Evolutionary conservation across 2,888 invertebrate genomes (phyloP).

Genomic region (Agrochola lychnidis): DNA sequence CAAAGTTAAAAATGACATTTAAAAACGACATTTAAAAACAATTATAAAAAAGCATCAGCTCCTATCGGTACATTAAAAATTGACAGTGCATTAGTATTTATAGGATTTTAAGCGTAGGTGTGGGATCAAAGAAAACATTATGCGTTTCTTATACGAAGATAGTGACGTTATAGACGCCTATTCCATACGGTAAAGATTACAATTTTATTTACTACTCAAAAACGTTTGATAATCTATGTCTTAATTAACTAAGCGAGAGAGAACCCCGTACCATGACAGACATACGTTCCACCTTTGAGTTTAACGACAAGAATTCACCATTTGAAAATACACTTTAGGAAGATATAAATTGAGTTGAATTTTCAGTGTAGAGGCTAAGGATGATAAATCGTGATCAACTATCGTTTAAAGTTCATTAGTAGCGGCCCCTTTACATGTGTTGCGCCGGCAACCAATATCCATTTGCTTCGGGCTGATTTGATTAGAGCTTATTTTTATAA

Average conservation of each 20-base stretch:
- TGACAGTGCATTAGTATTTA: conserved; percentile 89
- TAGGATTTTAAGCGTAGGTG: conserved; percentile 83
- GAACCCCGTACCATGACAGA: conserved; percentile 75
- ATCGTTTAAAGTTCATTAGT: conserved; percentile 77
- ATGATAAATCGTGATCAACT: conserved; percentile 59
- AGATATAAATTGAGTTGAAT: conserved; percentile 41
- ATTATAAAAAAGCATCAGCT: conserved; percentile 64
- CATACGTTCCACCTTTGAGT: conserved; percentile 66
- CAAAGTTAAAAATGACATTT: conserved; percentile 72
- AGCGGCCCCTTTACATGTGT: conserved; percentile 85
- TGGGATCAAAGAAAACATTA: conserved; percentile 87
- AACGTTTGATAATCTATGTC: conserved; percentile 90
- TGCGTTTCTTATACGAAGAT: conserved; percentile 85
- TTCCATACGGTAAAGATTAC: conserved; percentile 86
- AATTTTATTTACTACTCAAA: conserved; percentile 90
- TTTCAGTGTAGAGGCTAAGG: conserved; percentile 40
- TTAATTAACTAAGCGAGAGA: conserved; percentile 90
- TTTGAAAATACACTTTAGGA: conserved; percentile 57
- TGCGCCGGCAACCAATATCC: conserved; percentile 86
- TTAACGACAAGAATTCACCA: conserved; percentile 32
- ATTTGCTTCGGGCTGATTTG: conserved; percentile 85
- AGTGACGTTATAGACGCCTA: conserved; percentile 89
- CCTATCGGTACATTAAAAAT: conserved; percentile 87
- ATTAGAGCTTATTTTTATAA: conserved; percentile 81
- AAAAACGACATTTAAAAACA: conserved; percentile 73